Evolutionary conservation across 2,113 vertebrate species (phyloP).

Genomic region (Nanorana parkeri): DNA sequence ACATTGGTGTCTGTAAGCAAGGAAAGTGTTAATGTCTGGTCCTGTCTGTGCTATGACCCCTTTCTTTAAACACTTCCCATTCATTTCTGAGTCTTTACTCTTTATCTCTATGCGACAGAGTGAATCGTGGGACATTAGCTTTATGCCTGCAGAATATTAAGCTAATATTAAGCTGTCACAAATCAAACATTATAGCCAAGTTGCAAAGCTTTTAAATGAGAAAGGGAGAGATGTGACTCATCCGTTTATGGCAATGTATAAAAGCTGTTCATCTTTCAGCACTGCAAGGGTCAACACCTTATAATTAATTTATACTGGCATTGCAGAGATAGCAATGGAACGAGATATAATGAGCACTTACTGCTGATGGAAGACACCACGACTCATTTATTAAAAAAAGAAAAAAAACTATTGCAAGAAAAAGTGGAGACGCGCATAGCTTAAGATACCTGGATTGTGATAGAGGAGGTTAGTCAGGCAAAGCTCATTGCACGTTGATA

Average conservation of each 20-base stretch:
- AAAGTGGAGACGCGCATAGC: too few species aligned
- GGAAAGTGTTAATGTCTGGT: constrained; percentile 27
- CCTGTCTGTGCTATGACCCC: constrained; percentile 32
- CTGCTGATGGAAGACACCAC: too few species aligned
- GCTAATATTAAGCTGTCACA: constrained; percentile 56
- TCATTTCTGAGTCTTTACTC: constrained; percentile 49
- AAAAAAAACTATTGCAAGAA: too few species aligned
- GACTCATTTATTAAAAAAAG: too few species aligned
- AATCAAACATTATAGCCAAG: constrained; percentile 46
- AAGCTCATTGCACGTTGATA: too few species aligned
- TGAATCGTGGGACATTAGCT: constrained; percentile 38
- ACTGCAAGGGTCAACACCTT: constrained; percentile 12
- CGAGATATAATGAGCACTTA: neutral
- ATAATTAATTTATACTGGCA: constrained; percentile 1
- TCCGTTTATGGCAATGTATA: neutral
- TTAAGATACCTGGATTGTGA: too few species aligned
- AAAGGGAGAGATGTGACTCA: constrained; percentile 2
- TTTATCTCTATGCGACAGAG: constrained; percentile 53
- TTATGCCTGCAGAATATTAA: constrained; percentile 54
- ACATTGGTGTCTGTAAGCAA: neutral
- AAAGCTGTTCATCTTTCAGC: constrained; percentile 11
- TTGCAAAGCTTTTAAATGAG: constrained; percentile 15
- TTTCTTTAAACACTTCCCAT: constrained; percentile 35
- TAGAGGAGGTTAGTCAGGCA: too few species aligned
- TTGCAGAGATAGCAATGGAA: neutral